phyloP scores from a whole-genome alignment of 1,140 invertebrate genomes.

The Caerostris darwini region DNA sequence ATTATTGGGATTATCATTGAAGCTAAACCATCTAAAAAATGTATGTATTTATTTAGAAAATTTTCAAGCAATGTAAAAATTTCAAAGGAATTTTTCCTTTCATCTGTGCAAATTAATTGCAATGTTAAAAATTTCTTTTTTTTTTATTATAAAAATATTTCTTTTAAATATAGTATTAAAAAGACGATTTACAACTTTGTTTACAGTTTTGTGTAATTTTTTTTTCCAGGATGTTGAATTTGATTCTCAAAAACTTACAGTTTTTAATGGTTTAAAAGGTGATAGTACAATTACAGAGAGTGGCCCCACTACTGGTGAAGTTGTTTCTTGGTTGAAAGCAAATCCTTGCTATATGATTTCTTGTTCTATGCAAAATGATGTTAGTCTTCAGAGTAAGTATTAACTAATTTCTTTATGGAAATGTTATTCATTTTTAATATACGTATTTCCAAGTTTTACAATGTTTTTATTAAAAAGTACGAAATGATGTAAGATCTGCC shows the following conservation, averaged over 20 bases:
- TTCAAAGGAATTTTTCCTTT: neutral
- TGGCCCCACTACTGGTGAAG: constrained; percentile 89
- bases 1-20: too few species aligned
- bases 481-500: neutral
- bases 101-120: neutral
- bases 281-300: constrained; percentile 88
- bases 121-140: neutral
- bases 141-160: neutral
- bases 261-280: constrained; percentile 82
- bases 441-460: neutral
- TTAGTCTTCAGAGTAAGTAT: neutral
- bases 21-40: too few species aligned
- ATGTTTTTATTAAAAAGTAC: neutral
- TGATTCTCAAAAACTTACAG: constrained; percentile 58
- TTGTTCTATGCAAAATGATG: constrained; percentile 80
- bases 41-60: too few species aligned
- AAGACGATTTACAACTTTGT: neutral
- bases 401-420: neutral
- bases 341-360: constrained; percentile 93
- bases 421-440: too few species aligned
- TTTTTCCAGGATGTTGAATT: constrained; percentile 48
- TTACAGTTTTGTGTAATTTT: neutral
- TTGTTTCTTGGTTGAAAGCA: constrained; percentile 91
- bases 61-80: too few species aligned
- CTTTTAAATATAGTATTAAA: neutral